These are phyloP conservation scores for Potorous gilbertii DNA, from an alignment of 2,797 vertebrate species.

Conservation along the genomic window DNA sequence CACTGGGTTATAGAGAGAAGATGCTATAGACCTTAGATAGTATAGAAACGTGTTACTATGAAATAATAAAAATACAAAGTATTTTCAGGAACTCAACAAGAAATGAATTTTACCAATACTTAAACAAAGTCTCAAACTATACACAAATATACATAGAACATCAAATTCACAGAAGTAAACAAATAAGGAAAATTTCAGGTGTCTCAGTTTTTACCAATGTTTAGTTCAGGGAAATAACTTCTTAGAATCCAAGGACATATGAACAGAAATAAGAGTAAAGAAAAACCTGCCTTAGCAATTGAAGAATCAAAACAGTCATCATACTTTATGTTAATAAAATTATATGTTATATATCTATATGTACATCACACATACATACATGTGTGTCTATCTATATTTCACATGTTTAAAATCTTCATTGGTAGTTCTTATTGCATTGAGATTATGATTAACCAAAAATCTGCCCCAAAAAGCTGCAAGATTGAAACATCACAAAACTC, in stretches of 20 bases:
- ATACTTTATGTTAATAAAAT: not conserved
- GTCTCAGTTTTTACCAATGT: not conserved
- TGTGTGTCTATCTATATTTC: not conserved
- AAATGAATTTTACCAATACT: not conserved
- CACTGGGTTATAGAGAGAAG: not conserved
- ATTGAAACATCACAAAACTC: slow-evolving; percentile 25
- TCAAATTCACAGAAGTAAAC: not conserved
- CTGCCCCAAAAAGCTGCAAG: slow-evolving; percentile 14
- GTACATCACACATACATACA: not conserved
- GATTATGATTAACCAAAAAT: slow-evolving; percentile 35
- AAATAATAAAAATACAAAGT: not conserved
- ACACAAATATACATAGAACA: not conserved
- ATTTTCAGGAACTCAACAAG: not conserved
- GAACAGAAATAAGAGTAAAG: not conserved
- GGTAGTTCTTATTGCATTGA: slow-evolving; percentile 5
- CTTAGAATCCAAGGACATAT: not conserved
- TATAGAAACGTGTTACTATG: not conserved
- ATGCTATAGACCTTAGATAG: not conserved
- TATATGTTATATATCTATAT: not conserved
- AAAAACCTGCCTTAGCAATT: not conserved
- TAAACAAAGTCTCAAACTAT: not conserved
- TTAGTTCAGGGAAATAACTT: not conserved
- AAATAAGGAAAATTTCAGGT: not conserved
- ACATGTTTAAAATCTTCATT: not conserved
- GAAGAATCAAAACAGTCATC: not conserved